Evolutionary conservation across 2,113 vertebrate species (phyloP), one percentile per base, ranked within the genome.

Genomic region (Pundamilia nyererei): DNA sequence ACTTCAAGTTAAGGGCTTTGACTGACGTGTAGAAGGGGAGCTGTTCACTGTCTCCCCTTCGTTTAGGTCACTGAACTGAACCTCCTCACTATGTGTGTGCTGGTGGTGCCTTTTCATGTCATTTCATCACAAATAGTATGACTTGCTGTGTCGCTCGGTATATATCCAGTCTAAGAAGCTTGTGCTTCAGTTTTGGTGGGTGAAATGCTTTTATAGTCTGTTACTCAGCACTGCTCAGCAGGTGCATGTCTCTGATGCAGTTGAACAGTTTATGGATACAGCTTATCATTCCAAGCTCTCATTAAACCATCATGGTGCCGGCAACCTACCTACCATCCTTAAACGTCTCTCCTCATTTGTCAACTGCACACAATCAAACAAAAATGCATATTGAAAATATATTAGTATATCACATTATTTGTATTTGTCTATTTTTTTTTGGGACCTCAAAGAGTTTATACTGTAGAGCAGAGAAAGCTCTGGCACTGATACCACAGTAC

Each of bases 401-500:
- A 49, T 49, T 77, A 47, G 24, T 29, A 29, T 7, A 17, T 47
- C 7, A 26, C 38, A 45, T 45, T 68, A 68, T 40, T 35, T 65
- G 31, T 0, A 35, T 65, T 65, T 35, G 1, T 68, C 62, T 8
- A 9, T 0, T 68, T 40, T 68, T 24, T 24, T 11, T 26, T 12
- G 1, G 7, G 13, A 45, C 21, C 14, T 47, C 24, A 12, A 33
- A n/a, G 17, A 13, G 72, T 72, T 72, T 47, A 45, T 33, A 51
- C 17, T 33, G 72, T 3, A 51, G 70, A 51, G 45, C 45, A 33
- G 26, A 77, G 58, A 82, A 49, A 15, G 56, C 33, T 47, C 55
- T 84, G 72, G 83, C 82, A 47, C 54, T 68, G 87, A 87, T 89
- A 72, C 77, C 60, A 82, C 83, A 56, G 82, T 82, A 6, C 84